Conservation (phyloP, 2,113 vertebrate species). For the Macquaria australasica region DNA sequence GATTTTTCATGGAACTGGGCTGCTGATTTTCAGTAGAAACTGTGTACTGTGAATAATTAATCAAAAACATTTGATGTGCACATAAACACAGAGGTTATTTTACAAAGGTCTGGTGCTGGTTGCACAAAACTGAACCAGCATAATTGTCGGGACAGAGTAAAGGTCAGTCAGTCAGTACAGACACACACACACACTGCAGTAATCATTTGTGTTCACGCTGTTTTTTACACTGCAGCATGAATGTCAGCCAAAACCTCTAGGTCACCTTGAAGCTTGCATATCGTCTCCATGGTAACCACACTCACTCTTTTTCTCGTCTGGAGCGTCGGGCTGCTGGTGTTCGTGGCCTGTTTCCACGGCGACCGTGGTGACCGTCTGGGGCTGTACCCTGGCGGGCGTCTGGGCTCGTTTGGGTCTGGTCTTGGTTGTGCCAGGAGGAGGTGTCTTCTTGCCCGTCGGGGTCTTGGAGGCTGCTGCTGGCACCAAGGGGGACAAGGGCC, state of each 20-base stretch:
- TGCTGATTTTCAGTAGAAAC: not conserved
- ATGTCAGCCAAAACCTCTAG: conserved; percentile 37
- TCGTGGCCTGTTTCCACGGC: conserved; percentile 80
- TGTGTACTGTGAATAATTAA: not conserved
- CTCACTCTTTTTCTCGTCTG: conserved; percentile 80
- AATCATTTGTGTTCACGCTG: not conserved
- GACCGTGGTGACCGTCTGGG: conserved; percentile 74
- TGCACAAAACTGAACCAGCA: not conserved
- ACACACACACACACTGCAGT: not conserved
- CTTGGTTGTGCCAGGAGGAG: conserved; percentile 87
- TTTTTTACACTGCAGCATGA: not conserved
- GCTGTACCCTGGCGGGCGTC: conserved; percentile 75
- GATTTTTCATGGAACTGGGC: not conserved
- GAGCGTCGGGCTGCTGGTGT: conserved; percentile 40
- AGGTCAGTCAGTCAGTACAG: not conserved
- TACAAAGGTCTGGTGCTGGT: not conserved
- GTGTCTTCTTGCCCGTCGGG: conserved; percentile 81
- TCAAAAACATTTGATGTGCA: not conserved
- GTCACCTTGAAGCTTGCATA: conserved; percentile 45
- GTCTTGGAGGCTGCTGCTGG: conserved; percentile 82
- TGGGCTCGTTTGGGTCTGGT: conserved; percentile 86
- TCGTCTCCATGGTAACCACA: conserved; percentile 40
- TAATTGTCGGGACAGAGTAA: not conserved
- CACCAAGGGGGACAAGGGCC: conserved; percentile 88
- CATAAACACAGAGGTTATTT: not conserved